phyloP scores from a whole-genome alignment of 2,888 invertebrate species.

The Calliopum simillimum region DNA sequence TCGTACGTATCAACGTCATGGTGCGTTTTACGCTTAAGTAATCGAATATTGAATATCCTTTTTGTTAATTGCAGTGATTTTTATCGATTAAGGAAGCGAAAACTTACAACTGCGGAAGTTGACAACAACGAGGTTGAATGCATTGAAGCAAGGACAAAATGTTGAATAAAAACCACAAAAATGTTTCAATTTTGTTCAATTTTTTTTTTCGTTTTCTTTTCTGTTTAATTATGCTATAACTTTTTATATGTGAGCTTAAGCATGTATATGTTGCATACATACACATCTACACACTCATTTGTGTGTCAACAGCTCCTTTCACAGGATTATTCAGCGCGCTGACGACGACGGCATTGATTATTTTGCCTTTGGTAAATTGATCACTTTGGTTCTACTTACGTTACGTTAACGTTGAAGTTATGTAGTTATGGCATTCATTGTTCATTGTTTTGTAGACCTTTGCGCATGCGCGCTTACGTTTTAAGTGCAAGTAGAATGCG shows the following conservation, averaged over 20 bases:
- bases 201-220: neutral
- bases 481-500: neutral
- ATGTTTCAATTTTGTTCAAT: neutral
- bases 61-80: conserved; percentile 45
- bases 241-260: neutral
- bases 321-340: neutral
- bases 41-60: conserved; percentile 53
- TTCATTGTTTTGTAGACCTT: conserved; percentile 13
- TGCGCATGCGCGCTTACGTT: conserved; percentile 11
- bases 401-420: conserved; percentile 5
- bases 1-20: too few relatives aligned
- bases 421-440: neutral
- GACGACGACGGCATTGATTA: neutral
- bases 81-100: conserved; percentile 54
- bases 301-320: conserved; percentile 13
- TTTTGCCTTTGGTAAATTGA: conserved; percentile 24
- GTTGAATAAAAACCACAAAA: conserved; percentile 15
- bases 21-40: conserved; percentile 31
- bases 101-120: conserved; percentile 56
- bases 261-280: neutral
- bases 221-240: neutral
- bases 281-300: neutral
- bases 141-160: neutral
- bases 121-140: conserved; percentile 5
- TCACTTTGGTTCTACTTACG: conserved; percentile 26